Evolutionary conservation across 2,888 invertebrate species (phyloP), one percentile per base, ranked within the genome.

Genomic region (Ichneumon xanthorius): DNA sequence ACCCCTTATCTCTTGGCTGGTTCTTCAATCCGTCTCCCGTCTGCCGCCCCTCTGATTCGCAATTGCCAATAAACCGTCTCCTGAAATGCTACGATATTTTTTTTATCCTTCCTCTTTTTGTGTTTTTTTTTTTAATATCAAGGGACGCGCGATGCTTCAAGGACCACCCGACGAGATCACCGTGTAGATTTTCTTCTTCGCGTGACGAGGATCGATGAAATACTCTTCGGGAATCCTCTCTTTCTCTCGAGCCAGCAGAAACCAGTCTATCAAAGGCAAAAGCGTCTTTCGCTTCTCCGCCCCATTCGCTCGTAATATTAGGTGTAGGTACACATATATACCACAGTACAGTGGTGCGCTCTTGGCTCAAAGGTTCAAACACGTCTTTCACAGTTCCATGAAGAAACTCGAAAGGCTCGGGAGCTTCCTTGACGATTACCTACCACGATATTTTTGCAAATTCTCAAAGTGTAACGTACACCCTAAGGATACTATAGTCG

Each of bases 201-300:
- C 81, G 68, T 80, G 86, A 70, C 82, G 82, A 76, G 37, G 78
- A 81, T 84, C 83, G 71, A 85, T 82, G 83, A 76, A 85, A 33
- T 7, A 68, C 70, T 77, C 65, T 68, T 16, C 76, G 30, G 75
- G 78, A 71, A 79, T 80, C 80, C 61, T 80, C 80, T 82, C 68
- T 80, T 72, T 80, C 84, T 82, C 82, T 76, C 58, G 71, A 77
- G 53, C 40, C 78, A 48, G 67, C 50, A 50, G 45, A 80, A 84
- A 78, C 82, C 82, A 83, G 85, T 82, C 76, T 86, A 87, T 88
- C 86, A 78, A 86, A 82, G 80, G 79, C 45, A 79, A 82, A 80
- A 85, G 76, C 22, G 65, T 67, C 37, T 71, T 40, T 33, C 65
- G 22, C 67, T 22, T 78, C 68, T 40, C 58, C 72, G 78, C 40